Percentiles rank a stretch among this genome's conserved stretches.
Evolutionary conservation across 1,140 invertebrate genomes (phyloP).

Genomic region (Micrasema minimum): DNA sequence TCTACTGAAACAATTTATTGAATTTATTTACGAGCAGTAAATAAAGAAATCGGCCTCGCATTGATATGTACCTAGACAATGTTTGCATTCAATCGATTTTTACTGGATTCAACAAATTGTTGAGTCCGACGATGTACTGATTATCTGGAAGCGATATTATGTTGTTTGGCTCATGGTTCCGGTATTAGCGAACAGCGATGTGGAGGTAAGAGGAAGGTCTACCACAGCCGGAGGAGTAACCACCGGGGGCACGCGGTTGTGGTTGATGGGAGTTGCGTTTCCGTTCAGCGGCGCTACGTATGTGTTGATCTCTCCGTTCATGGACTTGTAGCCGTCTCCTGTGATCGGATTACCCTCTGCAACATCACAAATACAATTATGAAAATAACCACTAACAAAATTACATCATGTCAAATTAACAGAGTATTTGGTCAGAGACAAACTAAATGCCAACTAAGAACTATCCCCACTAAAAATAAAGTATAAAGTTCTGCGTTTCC

Average conservation of each 20-base stretch:
- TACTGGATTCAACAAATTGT: background rate
- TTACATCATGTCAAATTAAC: background rate
- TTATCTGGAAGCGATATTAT: background rate
- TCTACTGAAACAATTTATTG: slow-evolving; percentile 2
- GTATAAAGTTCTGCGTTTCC: no score
- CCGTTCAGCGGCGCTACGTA: slow-evolving; percentile 62
- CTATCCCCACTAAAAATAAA: no score
- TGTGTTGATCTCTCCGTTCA: slow-evolving; percentile 67
- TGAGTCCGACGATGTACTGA: background rate
- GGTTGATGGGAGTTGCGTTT: slow-evolving; percentile 59
- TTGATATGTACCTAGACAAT: slow-evolving; percentile 19
- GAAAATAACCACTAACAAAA: background rate
- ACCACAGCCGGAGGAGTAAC: slow-evolving; percentile 66
- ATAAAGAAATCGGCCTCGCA: background rate
- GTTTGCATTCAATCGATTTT: slow-evolving; percentile 12
- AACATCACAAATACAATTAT: slow-evolving; percentile 32
- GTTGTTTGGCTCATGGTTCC: slow-evolving; percentile 2
- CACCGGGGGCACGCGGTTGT: slow-evolving; percentile 65
- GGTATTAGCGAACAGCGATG: background rate
- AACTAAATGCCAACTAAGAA: no score
- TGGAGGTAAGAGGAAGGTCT: slow-evolving; percentile 39
- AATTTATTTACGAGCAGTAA: background rate
- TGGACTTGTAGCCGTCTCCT: slow-evolving; percentile 66
- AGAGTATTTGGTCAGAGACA: background rate
- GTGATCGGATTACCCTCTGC: slow-evolving; percentile 67